Conservation (phyloP, 2,888 invertebrate species). For the Oasisia sp. region DNA sequence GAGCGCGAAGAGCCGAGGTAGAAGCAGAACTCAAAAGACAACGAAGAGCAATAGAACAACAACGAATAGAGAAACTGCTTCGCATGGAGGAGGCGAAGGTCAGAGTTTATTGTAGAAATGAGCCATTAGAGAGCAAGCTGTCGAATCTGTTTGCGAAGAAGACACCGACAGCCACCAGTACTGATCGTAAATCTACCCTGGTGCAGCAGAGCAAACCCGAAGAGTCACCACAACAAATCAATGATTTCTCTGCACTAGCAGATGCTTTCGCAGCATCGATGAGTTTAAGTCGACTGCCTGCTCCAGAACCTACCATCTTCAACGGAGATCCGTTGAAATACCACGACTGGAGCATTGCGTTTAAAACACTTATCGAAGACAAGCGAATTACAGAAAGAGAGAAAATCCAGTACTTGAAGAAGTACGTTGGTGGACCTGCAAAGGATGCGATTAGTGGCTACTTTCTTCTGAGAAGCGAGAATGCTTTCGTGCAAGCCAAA, state of each 20-base stretch:
- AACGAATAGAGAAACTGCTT: neutral
- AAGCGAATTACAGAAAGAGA: no score
- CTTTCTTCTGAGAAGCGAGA: constrained; percentile 24
- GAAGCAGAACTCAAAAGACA: neutral
- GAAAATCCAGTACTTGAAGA: no score
- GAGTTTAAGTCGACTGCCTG: constrained; percentile 33
- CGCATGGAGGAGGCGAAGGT: neutral
- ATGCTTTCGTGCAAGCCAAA: constrained; percentile 37
- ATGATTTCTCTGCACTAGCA: no score
- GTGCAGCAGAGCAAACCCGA: no score
- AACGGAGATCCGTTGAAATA: constrained; percentile 28
- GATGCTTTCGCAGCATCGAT: neutral
- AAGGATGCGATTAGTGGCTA: neutral
- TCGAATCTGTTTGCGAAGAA: no score
- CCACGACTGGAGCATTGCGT: neutral
- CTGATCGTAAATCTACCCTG: no score
- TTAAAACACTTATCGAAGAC: neutral
- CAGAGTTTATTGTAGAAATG: neutral
- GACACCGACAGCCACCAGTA: no score
- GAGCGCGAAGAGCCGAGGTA: no score
- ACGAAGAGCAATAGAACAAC: constrained; percentile 8
- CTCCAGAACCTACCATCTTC: constrained; percentile 39
- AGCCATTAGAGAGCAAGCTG: no score
- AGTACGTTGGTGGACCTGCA: no score
- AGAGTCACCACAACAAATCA: no score